These are phyloP conservation scores for Pygoscelis antarcticus DNA, from an alignment of 2,113 vertebrate genomes.

Conservation along the genomic window DNA sequence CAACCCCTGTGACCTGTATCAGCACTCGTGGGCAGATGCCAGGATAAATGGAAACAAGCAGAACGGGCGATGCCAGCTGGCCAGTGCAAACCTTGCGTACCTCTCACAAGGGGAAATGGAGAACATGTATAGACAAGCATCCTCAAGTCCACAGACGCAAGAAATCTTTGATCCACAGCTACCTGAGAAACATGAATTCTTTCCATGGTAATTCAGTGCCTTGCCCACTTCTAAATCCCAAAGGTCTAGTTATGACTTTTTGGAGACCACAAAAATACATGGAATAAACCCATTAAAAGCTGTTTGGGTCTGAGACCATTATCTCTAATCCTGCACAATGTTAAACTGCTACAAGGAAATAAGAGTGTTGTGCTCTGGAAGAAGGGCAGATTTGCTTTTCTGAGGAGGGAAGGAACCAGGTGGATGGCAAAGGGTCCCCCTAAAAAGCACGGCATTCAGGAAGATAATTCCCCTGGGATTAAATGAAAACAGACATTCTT, in stretches of 20 bases:
- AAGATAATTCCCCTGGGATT: slow-evolving; percentile 39
- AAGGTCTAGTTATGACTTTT: neutral
- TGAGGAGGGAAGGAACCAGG: slow-evolving; percentile 16
- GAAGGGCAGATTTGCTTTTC: neutral
- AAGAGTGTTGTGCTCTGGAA: neutral
- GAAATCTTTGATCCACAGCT: neutral
- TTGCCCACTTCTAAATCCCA: neutral
- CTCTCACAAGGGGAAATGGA: neutral
- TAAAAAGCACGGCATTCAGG: slow-evolving; percentile 6
- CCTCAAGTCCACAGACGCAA: neutral
- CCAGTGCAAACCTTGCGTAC: neutral
- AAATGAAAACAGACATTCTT: slow-evolving; percentile 38
- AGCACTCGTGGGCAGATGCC: neutral
- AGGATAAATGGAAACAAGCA: neutral
- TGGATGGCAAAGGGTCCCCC: neutral
- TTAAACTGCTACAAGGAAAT: neutral
- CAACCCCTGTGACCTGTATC: neutral
- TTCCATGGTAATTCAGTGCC: neutral
- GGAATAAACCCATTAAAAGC: neutral
- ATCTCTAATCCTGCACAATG: neutral
- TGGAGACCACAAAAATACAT: neutral
- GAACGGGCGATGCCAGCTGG: neutral
- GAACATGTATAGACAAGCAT: neutral
- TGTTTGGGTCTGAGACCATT: neutral
- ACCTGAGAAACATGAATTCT: neutral